Evolutionary conservation across 2,797 vertebrate genomes (phyloP).

Genomic region (Cossypha heuglini): DNA sequence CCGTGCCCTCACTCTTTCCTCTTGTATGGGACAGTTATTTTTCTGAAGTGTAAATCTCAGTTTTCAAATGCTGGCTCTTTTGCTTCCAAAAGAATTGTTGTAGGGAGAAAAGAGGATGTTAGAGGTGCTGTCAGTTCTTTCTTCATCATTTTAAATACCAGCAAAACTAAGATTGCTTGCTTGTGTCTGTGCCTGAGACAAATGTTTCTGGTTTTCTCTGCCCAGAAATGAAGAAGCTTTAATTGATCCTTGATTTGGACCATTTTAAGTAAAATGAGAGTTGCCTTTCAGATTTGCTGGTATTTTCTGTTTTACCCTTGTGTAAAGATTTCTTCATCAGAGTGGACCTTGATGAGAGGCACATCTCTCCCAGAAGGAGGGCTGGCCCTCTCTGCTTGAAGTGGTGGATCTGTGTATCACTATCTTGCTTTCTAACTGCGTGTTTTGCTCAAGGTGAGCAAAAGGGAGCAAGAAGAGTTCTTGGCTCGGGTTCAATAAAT

Average conservation of each 20-base stretch:
- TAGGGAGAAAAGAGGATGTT: neutral
- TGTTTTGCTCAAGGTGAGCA: neutral
- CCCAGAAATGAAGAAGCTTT: neutral
- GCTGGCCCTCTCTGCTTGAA: accelerated
- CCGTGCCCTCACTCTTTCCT: neutral
- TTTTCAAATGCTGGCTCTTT: neutral
- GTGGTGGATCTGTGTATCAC: neutral
- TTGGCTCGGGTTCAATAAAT: neutral
- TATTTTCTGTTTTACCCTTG: neutral
- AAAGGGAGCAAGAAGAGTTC: neutral
- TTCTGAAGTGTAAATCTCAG: neutral
- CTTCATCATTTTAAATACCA: neutral
- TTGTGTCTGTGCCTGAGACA: neutral
- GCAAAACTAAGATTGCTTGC: neutral
- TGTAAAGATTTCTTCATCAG: neutral
- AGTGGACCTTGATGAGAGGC: neutral
- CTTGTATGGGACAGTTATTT: neutral
- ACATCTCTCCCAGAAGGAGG: neutral
- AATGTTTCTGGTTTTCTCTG: neutral
- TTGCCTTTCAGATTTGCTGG: neutral
- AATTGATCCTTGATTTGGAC: neutral
- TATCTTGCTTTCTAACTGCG: neutral
- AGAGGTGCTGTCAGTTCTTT: neutral
- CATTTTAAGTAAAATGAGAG: neutral
- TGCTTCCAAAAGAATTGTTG: neutral